A percentile compares a stretch with the other conserved stretches of the same genome.
These are phyloP conservation scores for Hyperoplus immaculatus DNA, from an alignment of 2,797 vertebrate genomes.

Conservation along the genomic window DNA sequence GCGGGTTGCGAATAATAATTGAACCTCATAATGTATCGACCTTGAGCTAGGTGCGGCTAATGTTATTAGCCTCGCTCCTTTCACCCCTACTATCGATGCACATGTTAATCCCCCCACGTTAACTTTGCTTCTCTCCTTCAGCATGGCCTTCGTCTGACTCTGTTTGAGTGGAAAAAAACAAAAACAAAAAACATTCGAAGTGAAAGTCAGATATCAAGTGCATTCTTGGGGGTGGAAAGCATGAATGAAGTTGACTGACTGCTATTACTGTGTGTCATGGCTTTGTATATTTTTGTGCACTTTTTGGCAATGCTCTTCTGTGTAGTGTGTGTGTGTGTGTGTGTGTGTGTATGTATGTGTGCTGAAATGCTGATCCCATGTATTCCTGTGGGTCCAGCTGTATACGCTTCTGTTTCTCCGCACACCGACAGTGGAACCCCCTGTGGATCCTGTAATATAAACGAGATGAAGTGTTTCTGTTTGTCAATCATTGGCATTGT, in stretches of 20 bases:
- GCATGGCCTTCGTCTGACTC: conserved; percentile 8
- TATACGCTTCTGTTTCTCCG: conserved; percentile 30
- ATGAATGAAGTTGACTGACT: conserved; percentile 67
- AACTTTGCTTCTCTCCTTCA: conserved; percentile 33
- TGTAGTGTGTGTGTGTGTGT: conserved; percentile 20
- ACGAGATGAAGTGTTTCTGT: conserved; percentile 55
- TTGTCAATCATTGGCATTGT: conserved; percentile 43
- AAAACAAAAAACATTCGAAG: conserved; percentile 7
- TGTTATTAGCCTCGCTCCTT: conserved; percentile 12
- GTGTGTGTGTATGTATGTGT: conserved; percentile 9
- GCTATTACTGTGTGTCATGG: conserved; percentile 48
- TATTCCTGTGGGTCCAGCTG: conserved; percentile 12
- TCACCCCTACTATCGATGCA: conserved; percentile 19
- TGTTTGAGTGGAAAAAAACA: neutral
- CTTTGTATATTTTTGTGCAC: conserved; percentile 70
- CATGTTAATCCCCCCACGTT: conserved; percentile 20
- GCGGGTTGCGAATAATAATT: conserved; percentile 15
- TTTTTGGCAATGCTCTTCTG: conserved; percentile 54
- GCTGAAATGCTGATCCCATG: conserved; percentile 22
- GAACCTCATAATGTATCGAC: conserved; percentile 56
- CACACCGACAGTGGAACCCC: neutral
- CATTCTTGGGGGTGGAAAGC: conserved; percentile 44
- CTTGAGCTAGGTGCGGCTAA: conserved; percentile 51
- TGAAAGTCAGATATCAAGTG: conserved; percentile 24
- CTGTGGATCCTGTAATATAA: conserved; percentile 57